Evolutionary conservation across 2,797 vertebrate genomes (phyloP).

Genomic region (Hirundo rustica): DNA sequence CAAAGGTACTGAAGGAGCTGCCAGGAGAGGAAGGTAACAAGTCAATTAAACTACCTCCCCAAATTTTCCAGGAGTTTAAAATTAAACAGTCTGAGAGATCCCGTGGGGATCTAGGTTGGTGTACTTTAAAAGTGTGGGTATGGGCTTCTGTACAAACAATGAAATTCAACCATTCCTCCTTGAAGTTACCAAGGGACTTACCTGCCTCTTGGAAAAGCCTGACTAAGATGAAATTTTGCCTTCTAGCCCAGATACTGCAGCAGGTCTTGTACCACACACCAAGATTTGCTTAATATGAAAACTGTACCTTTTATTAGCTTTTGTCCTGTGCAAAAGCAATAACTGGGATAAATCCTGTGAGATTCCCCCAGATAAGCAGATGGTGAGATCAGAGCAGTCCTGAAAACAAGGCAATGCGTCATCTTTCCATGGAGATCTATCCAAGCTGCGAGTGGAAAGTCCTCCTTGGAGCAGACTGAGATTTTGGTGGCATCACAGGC

Average conservation of each 20-base stretch:
- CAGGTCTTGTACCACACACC: constrained; percentile 23
- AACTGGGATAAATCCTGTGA: background rate
- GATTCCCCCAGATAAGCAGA: background rate
- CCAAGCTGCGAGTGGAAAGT: background rate
- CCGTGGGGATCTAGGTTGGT: background rate
- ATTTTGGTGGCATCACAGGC: background rate
- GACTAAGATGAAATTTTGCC: background rate
- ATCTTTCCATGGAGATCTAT: background rate
- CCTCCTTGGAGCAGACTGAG: background rate
- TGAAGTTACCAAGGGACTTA: background rate
- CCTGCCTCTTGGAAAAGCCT: constrained; percentile 16
- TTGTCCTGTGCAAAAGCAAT: background rate
- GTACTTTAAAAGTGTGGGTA: constrained; percentile 5
- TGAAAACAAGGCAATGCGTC: background rate
- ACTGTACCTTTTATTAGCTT: background rate
- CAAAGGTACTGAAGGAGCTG: background rate
- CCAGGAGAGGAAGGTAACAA: background rate
- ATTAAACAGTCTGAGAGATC: constrained; percentile 3
- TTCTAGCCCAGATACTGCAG: background rate
- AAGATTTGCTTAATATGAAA: background rate
- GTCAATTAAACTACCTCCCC: constrained; percentile 2
- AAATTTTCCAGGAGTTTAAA: constrained; percentile 32
- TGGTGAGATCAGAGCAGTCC: background rate
- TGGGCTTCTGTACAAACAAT: constrained; percentile 34
- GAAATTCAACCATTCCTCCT: background rate